These are phyloP conservation scores for Florisuga fusca DNA, from an alignment of 2,797 vertebrate genomes.

Conservation along the genomic window DNA sequence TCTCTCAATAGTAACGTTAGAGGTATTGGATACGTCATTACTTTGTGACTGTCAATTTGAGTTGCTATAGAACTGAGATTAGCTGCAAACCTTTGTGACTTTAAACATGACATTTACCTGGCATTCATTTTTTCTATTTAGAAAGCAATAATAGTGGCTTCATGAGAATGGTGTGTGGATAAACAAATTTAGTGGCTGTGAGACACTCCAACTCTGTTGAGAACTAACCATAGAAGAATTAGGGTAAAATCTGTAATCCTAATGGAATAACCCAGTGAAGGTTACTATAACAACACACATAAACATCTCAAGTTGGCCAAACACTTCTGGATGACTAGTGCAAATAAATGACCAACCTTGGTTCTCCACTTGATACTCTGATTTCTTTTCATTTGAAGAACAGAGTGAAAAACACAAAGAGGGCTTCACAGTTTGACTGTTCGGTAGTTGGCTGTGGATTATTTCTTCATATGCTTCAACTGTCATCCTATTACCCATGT, in stretches of 20 bases:
- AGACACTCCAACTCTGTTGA: neutral
- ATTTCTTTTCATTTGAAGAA: neutral
- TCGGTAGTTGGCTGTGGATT: neutral
- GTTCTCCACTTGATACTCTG: neutral
- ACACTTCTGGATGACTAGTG: neutral
- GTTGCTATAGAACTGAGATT: neutral
- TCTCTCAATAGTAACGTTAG: neutral
- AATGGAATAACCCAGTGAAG: neutral
- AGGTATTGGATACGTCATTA: neutral
- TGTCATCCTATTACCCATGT: neutral
- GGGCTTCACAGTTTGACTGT: neutral
- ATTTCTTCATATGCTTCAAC: neutral
- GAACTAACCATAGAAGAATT: neutral
- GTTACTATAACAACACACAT: neutral
- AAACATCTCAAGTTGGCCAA: neutral
- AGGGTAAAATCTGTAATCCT: neutral
- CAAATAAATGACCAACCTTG: neutral
- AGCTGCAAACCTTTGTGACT: neutral
- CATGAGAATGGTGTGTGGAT: neutral
- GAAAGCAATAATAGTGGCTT: neutral
- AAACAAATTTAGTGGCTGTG: neutral
- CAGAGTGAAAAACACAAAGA: neutral
- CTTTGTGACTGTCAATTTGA: neutral
- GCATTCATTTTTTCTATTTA: neutral
- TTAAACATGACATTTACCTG: neutral